A percentile compares a stretch with the other conserved stretches of the same genome.
Conservation (phyloP, 2,797 vertebrate genomes). For the Girardinus metallicus region DNA sequence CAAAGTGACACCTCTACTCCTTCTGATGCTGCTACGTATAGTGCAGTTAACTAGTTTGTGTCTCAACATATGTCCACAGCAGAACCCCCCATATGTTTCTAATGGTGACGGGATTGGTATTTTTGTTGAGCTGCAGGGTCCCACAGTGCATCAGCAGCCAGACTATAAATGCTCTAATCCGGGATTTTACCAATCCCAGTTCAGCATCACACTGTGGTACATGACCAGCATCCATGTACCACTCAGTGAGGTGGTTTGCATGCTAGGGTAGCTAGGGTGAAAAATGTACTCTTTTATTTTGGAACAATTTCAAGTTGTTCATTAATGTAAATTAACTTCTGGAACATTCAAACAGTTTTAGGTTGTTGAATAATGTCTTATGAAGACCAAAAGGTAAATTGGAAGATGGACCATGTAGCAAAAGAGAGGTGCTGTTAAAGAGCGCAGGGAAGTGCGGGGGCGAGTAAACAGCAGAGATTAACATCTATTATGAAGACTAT, state of each 20-base stretch:
- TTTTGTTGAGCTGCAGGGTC: slow-evolving; percentile 46
- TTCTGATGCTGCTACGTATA: not conserved
- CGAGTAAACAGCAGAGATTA: slow-evolving; percentile 40
- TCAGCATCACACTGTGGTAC: slow-evolving; percentile 43
- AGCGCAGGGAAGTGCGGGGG: not conserved
- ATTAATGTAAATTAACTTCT: not conserved
- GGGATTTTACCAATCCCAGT: slow-evolving; percentile 75
- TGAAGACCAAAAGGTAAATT: not conserved
- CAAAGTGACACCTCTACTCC: not conserved
- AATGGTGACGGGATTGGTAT: slow-evolving; percentile 45
- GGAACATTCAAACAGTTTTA: not conserved
- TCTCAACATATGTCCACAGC: not conserved
- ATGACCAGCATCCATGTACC: slow-evolving; percentile 36
- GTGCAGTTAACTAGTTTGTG: slow-evolving; percentile 2
- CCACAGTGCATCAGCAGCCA: slow-evolving; percentile 58
- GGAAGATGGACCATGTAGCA: slow-evolving; percentile 2
- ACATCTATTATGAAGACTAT: slow-evolving; percentile 54
- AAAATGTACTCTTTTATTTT: not conserved
- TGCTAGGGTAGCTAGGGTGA: not conserved
- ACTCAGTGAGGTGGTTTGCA: slow-evolving; percentile 9
- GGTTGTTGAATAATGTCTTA: not conserved
- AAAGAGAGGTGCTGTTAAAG: not conserved
- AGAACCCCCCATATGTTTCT: slow-evolving; percentile 37
- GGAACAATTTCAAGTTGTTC: not conserved
- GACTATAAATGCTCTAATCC: slow-evolving; percentile 77